Conservation (phyloP, 1,140 invertebrate species). For the Drosophila tropicalis region DNA sequence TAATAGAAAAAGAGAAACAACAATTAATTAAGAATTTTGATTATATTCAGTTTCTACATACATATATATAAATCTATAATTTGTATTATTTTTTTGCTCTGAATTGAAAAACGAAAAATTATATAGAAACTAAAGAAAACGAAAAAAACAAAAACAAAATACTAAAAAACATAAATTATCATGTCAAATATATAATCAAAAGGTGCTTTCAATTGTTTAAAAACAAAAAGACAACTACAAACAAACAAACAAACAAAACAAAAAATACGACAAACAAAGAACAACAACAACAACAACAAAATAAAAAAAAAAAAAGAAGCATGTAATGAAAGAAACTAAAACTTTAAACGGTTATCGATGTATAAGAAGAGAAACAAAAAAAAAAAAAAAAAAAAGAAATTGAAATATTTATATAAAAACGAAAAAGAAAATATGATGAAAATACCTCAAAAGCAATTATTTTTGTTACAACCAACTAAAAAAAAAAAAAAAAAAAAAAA, state of each 20-base stretch:
- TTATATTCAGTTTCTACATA: conserved; percentile 66
- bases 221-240: conserved; percentile 78
- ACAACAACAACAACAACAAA: conserved; percentile 34
- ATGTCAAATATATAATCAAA: conserved; percentile 82
- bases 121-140: conserved; percentile 19
- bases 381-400: conserved; percentile 57
- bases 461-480: conserved; percentile 75
- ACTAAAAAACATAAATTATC: conserved; percentile 47
- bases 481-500: conserved; percentile 35
- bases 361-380: conserved; percentile 31
- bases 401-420: conserved; percentile 71
- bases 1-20: conserved; percentile 25
- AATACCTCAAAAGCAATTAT: conserved; percentile 83
- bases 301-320: conserved; percentile 22
- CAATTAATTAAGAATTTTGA: conserved; percentile 55
- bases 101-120: conserved; percentile 32
- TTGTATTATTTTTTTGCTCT: conserved; percentile 42
- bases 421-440: conserved; percentile 70
- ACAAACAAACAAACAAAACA: conserved; percentile 40
- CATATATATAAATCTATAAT: conserved; percentile 26
- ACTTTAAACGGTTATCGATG: conserved; percentile 11
- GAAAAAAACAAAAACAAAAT: conserved; percentile 35
- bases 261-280: conserved; percentile 19
- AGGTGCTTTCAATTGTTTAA: conserved; percentile 82
- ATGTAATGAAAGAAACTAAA: conserved; percentile 33